A percentile compares a stretch with the other conserved stretches of the same genome.
Evolutionary conservation across 2,888 invertebrate species (phyloP).

Genomic region (Lasioglossum leucozonium): DNA sequence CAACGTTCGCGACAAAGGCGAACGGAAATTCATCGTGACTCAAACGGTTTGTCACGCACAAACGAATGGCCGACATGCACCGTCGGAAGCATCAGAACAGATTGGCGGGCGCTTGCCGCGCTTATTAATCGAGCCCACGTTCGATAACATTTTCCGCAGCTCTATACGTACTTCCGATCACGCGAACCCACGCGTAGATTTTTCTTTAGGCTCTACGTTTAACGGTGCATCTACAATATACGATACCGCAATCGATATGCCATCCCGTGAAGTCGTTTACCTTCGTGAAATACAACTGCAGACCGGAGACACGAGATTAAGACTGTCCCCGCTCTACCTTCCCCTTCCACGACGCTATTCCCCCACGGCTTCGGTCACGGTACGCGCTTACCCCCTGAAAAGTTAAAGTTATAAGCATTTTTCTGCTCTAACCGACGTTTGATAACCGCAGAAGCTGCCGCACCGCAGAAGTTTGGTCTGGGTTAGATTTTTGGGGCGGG

Average conservation of each 20-base stretch:
- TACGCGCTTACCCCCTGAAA: too few relatives aligned
- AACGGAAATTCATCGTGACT: slow-evolving; percentile 16
- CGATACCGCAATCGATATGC: neutral
- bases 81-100: slow-evolving; percentile 12
- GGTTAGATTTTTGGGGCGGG: too few relatives aligned
- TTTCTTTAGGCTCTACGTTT: neutral
- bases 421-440: too few relatives aligned
- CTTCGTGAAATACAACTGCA: too few relatives aligned
- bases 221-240: neutral
- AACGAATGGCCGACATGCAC: slow-evolving; percentile 8
- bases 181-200: neutral
- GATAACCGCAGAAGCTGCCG: too few relatives aligned
- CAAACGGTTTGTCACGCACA: slow-evolving; percentile 15
- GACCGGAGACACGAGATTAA: too few relatives aligned
- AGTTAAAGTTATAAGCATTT: too few relatives aligned
- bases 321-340: too few relatives aligned
- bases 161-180: neutral
- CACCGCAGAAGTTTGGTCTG: too few relatives aligned
- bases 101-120: neutral
- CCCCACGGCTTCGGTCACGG: too few relatives aligned
- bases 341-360: too few relatives aligned
- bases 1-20: slow-evolving; percentile 4
- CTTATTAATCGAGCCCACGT: slow-evolving; percentile 9
- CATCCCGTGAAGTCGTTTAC: too few relatives aligned
- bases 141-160: slow-evolving; percentile 5